Evolutionary conservation across 1,140 invertebrate species (phyloP), one percentile per base, ranked within the genome.

Genomic region (Polypedilum pembai): DNA sequence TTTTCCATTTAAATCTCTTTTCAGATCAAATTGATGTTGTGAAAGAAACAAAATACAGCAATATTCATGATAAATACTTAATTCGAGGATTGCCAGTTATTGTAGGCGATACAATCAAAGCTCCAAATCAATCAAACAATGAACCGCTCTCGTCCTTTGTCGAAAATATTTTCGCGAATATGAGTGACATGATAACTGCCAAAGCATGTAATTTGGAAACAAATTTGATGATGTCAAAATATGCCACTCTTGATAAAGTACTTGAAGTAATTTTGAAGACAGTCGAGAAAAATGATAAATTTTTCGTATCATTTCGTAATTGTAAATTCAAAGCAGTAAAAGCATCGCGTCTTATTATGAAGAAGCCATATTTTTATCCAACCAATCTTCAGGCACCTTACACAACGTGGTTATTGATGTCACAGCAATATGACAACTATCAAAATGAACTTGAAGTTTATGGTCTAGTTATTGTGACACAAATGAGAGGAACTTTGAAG

Each of bases 161-260:
- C 7, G 17, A 69, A 7, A 69, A 69, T 18, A 69, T 69, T 69
- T 69, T 18, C n/a, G 4, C 7, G 20, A 69, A 69, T 21, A 69
- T 69, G 65, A 20, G 17, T 18, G 20, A 18, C 18, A 69, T 69
- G 65, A 69, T 69, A 20, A 69, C 8, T 7, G 18, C 15, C 20
- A 8, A 21, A 20, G 17, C 65, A 0, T 69, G 65, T 10, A 69
- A 69, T 69, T 69, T 69, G 0, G 65, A 69, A 8, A 69, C 65
- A 18, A 69, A 69, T 69, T 21, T 69, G 7, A 69, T 69, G 65
- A 69, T 69, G 65, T 69, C 65, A 69, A 69, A 69, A 69, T 69
- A 69, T 69, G 65, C 65, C 17, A 20, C 15, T 8, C 65, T 69
- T 21, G 65, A 69, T 20, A 18, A 69, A 20, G 8, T 18, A 18